phyloP scores from a whole-genome alignment of 2,113 vertebrate species.

The Paramisgurnus dabryanus region DNA sequence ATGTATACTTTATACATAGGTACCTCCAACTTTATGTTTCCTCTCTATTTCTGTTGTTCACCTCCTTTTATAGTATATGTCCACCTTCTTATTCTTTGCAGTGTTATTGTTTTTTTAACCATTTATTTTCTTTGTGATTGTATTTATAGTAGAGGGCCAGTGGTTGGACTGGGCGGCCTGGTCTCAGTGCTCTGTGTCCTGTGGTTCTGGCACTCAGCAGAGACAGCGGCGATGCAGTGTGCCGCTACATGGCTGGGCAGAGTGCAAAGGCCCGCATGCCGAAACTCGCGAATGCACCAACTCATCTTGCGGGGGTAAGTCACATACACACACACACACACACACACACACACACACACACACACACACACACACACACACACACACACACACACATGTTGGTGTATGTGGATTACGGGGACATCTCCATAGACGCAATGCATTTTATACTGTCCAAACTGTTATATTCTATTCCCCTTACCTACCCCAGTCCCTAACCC shows the following conservation, averaged over 20 bases:
- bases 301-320: slow-evolving; percentile 86
- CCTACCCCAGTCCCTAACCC: no score
- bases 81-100: no score
- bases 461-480: no score
- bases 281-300: slow-evolving; percentile 89
- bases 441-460: no score
- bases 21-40: no score
- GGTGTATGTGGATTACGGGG: no score
- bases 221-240: slow-evolving; percentile 88
- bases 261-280: slow-evolving; percentile 87
- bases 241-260: slow-evolving; percentile 88
- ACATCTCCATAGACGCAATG: no score
- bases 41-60: no score
- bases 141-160: slow-evolving; percentile 89
- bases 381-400: slow-evolving; percentile 1
- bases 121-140: slow-evolving; percentile 53
- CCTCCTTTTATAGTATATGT: no score
- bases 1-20: no score
- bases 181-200: slow-evolving; percentile 89
- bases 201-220: slow-evolving; percentile 88
- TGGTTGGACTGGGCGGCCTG: slow-evolving; percentile 96
- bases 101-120: no score
- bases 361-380: slow-evolving; percentile 2
- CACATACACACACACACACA: slow-evolving; percentile 3
- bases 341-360: not conserved